These are phyloP conservation scores for Prunella fulvescens DNA, from an alignment of 2,113 vertebrate genomes.

Conservation along the genomic window DNA sequence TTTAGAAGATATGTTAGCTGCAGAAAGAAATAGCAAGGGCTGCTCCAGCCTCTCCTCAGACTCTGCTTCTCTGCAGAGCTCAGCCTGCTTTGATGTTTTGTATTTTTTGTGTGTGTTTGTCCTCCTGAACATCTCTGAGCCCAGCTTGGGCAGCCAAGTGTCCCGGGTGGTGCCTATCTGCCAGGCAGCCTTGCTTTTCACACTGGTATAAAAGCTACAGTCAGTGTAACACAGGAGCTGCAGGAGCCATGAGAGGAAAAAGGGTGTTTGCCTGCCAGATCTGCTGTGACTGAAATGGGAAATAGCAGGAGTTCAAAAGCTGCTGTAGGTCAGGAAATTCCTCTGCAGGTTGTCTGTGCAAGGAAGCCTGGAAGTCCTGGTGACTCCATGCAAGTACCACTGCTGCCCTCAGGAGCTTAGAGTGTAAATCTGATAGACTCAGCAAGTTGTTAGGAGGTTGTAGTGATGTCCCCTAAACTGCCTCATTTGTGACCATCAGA, in stretches of 20 bases:
- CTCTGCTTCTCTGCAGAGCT: neutral
- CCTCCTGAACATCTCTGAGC: neutral
- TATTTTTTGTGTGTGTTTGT: neutral
- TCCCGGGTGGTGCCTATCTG: neutral
- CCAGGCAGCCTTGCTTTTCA: neutral
- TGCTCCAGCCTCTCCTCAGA: neutral
- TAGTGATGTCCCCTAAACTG: neutral
- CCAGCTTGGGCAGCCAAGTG: neutral
- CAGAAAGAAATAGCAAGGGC: neutral
- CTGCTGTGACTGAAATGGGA: neutral
- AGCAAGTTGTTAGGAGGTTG: neutral
- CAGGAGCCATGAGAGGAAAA: neutral
- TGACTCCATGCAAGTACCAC: fast-evolving
- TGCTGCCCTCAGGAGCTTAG: neutral
- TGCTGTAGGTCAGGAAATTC: neutral
- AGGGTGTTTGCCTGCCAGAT: neutral
- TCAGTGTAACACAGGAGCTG: neutral
- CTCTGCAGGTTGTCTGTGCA: neutral
- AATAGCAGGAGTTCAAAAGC: neutral
- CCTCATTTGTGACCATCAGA: neutral
- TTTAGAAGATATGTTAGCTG: neutral
- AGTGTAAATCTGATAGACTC: neutral
- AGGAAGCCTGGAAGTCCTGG: neutral
- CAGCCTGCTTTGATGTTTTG: neutral
- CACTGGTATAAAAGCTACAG: neutral